Conservation (phyloP, 1,140 invertebrate species). For the Meloidogyne exigua region DNA sequence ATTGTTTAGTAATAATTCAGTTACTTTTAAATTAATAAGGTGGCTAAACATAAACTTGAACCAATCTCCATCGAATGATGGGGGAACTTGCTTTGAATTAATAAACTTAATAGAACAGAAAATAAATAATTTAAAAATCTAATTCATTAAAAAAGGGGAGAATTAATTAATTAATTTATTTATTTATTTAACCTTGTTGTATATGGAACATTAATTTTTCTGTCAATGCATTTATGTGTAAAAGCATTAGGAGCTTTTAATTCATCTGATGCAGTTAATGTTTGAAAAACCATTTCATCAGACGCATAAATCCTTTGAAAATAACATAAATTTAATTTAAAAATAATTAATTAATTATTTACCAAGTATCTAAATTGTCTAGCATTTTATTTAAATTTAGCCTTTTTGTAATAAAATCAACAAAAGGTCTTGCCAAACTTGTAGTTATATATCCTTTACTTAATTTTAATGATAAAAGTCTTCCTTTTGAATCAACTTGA, state of each 20-base stretch:
- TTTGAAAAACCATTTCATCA: slow-evolving; percentile 27
- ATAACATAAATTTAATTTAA: background rate
- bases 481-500: background rate
- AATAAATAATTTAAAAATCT: too few species aligned
- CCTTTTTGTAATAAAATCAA: slow-evolving; percentile 28
- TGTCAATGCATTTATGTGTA: slow-evolving; percentile 27
- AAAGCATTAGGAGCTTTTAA: slow-evolving; percentile 29
- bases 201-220: background rate
- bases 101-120: too few species aligned
- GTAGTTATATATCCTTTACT: slow-evolving; percentile 12
- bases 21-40: too few species aligned
- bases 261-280: slow-evolving; percentile 3
- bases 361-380: slow-evolving; percentile 7
- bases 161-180: too few species aligned
- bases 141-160: too few species aligned
- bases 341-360: background rate
- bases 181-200: background rate
- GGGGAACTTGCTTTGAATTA: too few species aligned
- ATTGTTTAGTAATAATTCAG: too few species aligned
- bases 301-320: slow-evolving; percentile 9
- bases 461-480: slow-evolving; percentile 4
- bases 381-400: slow-evolving; percentile 21
- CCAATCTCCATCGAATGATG: too few species aligned
- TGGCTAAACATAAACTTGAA: too few species aligned
- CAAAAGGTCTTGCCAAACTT: slow-evolving; percentile 12